Percentiles rank a stretch among this genome's conserved stretches.
These are phyloP conservation scores for Hypsibius dujardini DNA, from an alignment of 1,140 invertebrate genomes.

Conservation along the genomic window DNA sequence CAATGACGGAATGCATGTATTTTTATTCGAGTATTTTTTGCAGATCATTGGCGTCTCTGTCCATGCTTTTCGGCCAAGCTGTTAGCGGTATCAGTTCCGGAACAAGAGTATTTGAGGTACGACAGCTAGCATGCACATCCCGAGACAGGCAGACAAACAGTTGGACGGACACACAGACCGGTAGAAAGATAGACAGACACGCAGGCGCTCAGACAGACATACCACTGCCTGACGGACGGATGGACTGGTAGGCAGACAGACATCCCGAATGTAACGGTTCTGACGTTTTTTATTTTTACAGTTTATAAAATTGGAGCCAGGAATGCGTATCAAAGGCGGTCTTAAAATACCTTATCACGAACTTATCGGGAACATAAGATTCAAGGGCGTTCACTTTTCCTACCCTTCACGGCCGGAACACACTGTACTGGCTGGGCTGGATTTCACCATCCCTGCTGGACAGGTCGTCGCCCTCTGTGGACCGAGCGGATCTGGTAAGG, in stretches of 20 bases:
- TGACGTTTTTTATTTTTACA: conserved; percentile 33
- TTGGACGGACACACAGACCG: too few relatives aligned
- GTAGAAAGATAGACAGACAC: too few relatives aligned
- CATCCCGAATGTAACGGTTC: conserved; percentile 24
- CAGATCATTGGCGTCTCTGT: conserved; percentile 64
- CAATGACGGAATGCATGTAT: too few relatives aligned
- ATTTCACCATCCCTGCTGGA: conserved; percentile 58
- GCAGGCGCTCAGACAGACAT: too few relatives aligned
- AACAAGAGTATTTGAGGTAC: conserved; percentile 61
- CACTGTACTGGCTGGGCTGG: conserved; percentile 57
- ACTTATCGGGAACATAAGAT: conserved; percentile 62
- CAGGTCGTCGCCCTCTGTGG: conserved; percentile 76
- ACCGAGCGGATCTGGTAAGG: conserved; percentile 53
- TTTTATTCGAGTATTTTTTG: too few relatives aligned
- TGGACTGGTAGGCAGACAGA: too few relatives aligned
- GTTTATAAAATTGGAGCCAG: conserved; percentile 56
- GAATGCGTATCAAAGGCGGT: conserved; percentile 51
- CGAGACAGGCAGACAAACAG: too few relatives aligned
- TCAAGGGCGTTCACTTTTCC: conserved; percentile 62
- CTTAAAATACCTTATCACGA: conserved; percentile 50
- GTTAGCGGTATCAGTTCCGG: conserved; percentile 66
- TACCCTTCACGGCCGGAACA: conserved; percentile 69
- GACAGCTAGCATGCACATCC: too few relatives aligned
- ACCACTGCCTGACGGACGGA: too few relatives aligned
- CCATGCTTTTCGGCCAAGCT: conserved; percentile 66